Evolutionary conservation across 2,113 vertebrate genomes (phyloP).

Genomic region (Porphyrio hochstetteri): DNA sequence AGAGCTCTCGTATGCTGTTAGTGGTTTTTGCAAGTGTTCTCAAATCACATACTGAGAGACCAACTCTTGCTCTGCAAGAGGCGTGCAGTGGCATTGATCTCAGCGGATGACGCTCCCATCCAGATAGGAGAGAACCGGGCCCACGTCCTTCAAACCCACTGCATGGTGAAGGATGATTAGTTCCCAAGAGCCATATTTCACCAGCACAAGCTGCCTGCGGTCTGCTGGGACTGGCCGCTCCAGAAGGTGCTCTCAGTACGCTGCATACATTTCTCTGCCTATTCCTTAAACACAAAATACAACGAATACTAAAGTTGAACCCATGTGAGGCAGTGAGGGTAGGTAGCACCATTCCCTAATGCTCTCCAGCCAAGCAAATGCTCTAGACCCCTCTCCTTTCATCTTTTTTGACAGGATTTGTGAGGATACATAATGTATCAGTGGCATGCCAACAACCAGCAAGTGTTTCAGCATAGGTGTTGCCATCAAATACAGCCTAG

Average conservation of each 20-base stretch:
- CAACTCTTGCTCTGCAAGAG: not conserved
- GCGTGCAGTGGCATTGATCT: not conserved
- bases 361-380: not conserved
- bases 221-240: not conserved
- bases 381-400: not conserved
- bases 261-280: not conserved
- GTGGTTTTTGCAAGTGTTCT: not conserved
- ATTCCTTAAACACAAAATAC: not conserved
- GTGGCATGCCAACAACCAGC: not conserved
- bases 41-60: not conserved
- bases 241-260: not conserved
- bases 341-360: not conserved
- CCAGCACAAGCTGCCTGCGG: fast-evolving
- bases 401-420: not conserved
- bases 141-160: not conserved
- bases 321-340: not conserved
- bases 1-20: not conserved
- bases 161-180: not conserved
- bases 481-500: not conserved
- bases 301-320: not conserved
- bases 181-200: not conserved
- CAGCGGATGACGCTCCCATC: not conserved
- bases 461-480: not conserved
- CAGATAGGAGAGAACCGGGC: not conserved
- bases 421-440: not conserved